Percentiles rank a stretch among this genome's conserved stretches.
These are phyloP conservation scores for Paratrypauchen microcephalus DNA, from an alignment of 2,797 vertebrate species.

Conservation along the genomic window DNA sequence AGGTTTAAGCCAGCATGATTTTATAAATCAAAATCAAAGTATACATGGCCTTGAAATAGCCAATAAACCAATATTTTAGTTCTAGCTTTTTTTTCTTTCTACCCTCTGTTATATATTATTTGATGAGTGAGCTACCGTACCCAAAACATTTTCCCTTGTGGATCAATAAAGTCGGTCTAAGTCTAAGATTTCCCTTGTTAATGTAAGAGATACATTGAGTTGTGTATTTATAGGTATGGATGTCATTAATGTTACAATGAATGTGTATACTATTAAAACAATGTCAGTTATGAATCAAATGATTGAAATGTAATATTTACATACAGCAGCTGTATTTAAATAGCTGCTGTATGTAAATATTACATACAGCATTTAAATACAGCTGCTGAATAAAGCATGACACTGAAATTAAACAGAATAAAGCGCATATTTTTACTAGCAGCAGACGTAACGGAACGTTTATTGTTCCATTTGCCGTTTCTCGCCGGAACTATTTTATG, in stretches of 20 bases:
- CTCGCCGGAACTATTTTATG: constrained; percentile 45
- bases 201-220: not conserved
- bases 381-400: not conserved
- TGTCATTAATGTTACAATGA: not conserved
- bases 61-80: not conserved
- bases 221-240: not conserved
- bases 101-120: no score
- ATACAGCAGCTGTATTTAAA: no score
- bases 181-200: no score
- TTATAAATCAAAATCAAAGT: not conserved
- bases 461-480: not conserved
- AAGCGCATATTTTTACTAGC: not conserved
- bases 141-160: no score
- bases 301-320: not conserved
- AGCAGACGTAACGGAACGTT: constrained; percentile 36
- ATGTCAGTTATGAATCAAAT: not conserved
- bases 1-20: constrained; percentile 2
- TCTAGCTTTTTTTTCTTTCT: no score
- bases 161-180: no score
- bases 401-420: not conserved
- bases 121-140: no score
- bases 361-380: no score
- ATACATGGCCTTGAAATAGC: not conserved
- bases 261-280: not conserved
- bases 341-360: no score